phyloP scores from a whole-genome alignment of 2,888 invertebrate species.

The Drosophila anomelani region DNA sequence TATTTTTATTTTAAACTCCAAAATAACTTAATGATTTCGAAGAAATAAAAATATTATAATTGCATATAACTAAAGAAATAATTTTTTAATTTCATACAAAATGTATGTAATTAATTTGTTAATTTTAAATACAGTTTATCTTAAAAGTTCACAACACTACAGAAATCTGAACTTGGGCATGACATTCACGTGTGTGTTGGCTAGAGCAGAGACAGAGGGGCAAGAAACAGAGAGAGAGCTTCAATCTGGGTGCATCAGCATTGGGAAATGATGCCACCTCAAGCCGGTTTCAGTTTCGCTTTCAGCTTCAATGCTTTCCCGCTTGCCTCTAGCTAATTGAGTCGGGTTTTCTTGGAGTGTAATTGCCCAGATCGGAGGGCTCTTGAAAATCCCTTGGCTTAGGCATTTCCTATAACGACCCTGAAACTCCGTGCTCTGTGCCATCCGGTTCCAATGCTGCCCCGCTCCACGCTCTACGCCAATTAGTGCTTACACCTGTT shows the following conservation, averaged over 20 bases:
- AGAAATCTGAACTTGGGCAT: slow-evolving; percentile 67
- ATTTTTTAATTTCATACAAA: not conserved
- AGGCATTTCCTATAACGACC: slow-evolving; percentile 44
- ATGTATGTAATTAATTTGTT: not conserved
- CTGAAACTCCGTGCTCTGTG: slow-evolving; percentile 35
- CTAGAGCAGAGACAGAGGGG: slow-evolving; percentile 1
- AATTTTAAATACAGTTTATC: not conserved
- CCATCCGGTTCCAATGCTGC: slow-evolving; percentile 56
- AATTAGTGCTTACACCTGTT: slow-evolving; percentile 74
- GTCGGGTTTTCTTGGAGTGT: slow-evolving; percentile 41
- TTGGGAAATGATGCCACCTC: slow-evolving; percentile 64
- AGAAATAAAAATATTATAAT: not conserved
- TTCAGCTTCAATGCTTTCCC: slow-evolving; percentile 42
- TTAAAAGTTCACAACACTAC: slow-evolving; percentile 11
- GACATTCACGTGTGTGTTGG: slow-evolving; percentile 63
- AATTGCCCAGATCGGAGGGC: slow-evolving; percentile 38
- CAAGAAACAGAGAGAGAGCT: slow-evolving; percentile 7
- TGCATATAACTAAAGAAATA: not conserved
- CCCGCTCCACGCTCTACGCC: slow-evolving; percentile 37
- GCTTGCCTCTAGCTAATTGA: slow-evolving; percentile 26
- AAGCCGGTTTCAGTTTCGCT: slow-evolving; percentile 68
- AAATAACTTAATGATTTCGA: not conserved
- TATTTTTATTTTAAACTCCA: too few species aligned
- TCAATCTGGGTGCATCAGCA: slow-evolving; percentile 52
- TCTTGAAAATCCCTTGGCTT: slow-evolving; percentile 10